Evolutionary conservation across 1,140 invertebrate genomes (phyloP).

Genomic region (Mylabris phalerata): DNA sequence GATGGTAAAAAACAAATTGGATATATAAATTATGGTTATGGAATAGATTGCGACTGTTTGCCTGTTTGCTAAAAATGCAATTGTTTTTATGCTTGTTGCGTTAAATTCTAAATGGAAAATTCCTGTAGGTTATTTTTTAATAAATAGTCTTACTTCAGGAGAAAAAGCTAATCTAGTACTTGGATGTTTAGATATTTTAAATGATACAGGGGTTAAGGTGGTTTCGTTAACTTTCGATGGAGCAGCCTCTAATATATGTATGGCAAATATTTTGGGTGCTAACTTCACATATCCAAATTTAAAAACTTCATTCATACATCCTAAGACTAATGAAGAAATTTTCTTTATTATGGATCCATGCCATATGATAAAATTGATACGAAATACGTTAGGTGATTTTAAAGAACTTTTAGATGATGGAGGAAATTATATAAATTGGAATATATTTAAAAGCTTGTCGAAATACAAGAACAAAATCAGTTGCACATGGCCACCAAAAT

Average conservation of each 20-base stretch:
- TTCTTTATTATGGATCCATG: conserved; percentile 37
- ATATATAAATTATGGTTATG: conserved; percentile 23
- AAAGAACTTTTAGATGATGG: conserved; percentile 23
- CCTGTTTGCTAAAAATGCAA: conserved; percentile 29
- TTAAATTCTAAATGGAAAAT: conserved; percentile 35
- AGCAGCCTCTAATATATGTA: conserved; percentile 6
- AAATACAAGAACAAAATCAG: conserved; percentile 20
- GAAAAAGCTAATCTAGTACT: conserved; percentile 30
- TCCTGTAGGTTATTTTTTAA: conserved; percentile 34
- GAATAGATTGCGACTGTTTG: conserved; percentile 14
- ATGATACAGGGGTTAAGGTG: conserved; percentile 25
- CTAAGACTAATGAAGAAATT: conserved; percentile 26
- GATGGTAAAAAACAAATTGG: conserved; percentile 19
- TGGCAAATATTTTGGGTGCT: conserved; percentile 28
- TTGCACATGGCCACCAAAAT: conserved; percentile 27
- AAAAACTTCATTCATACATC: conserved; percentile 35
- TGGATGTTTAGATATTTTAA: conserved; percentile 22
- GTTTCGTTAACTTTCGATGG: conserved; percentile 13
- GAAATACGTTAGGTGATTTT: conserved; percentile 33
- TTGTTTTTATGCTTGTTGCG: conserved; percentile 32
- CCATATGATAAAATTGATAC: conserved; percentile 40
- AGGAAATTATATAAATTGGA: conserved; percentile 22
- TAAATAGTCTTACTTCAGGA: conserved; percentile 21
- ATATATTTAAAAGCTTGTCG: conserved; percentile 19
- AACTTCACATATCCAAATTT: conserved; percentile 21